These are phyloP conservation scores for Saguinus imperator DNA, from an alignment of 2,113 vertebrate species.

Conservation along the genomic window DNA sequence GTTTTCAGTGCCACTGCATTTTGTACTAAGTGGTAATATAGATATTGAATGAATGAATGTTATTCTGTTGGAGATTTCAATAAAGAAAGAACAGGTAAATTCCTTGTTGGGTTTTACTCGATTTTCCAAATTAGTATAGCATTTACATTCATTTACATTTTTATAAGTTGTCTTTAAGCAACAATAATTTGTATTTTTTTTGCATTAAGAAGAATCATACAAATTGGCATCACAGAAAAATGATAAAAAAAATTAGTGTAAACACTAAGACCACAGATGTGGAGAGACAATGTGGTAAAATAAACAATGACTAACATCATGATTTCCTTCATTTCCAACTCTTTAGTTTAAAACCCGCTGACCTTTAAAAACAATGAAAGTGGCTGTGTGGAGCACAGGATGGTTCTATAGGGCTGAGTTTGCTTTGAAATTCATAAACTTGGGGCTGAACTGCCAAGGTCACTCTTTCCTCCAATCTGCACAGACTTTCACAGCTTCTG, in stretches of 20 bases:
- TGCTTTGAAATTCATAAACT: conserved; percentile 83
- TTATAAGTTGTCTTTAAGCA: not conserved
- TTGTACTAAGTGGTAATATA: not conserved
- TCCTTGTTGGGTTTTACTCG: not conserved
- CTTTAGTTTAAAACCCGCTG: conserved; percentile 54
- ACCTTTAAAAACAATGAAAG: conserved; percentile 70
- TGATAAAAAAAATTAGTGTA: conserved; percentile 43
- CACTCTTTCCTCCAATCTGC: conserved; percentile 67
- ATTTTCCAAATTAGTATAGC: not conserved
- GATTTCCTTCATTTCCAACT: conserved; percentile 54
- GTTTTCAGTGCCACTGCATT: not conserved
- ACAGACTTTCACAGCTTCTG: conserved; percentile 73
- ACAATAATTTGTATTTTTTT: not conserved
- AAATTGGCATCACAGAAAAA: not conserved
- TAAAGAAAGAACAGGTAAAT: not conserved
- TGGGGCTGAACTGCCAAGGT: conserved; percentile 72
- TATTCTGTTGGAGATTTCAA: not conserved
- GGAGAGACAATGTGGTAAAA: conserved; percentile 57
- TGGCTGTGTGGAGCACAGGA: conserved; percentile 64
- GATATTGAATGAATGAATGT: not conserved
- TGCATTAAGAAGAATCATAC: conserved; percentile 17
- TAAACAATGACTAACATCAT: conserved; percentile 63
- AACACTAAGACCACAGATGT: not conserved
- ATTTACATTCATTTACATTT: not conserved
- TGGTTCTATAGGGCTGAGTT: conserved; percentile 60